Base-by-base conservation (phyloP, 2,113 vertebrate genomes). In the Larimichthys polyactis region DNA sequence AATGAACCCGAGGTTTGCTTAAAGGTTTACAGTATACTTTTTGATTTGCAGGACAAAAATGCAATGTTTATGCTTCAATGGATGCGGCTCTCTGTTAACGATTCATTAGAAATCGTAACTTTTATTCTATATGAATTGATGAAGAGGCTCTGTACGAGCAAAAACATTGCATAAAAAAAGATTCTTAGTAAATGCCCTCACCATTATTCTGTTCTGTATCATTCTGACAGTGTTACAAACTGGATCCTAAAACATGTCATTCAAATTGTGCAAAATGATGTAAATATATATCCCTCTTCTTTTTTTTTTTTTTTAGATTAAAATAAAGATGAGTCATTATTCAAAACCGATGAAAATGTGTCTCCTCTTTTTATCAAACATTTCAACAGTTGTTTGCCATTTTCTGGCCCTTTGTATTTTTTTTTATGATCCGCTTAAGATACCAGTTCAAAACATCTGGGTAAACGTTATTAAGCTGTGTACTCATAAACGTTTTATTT, bases 311-410 rank as follows among this genome's bases (percentile, higher is more conserved):
- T 93, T 92, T 88, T 85, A 83, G 87, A 86, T 91, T 70, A 86
- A 91, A 94, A 93, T 94, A 95, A 95, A 93, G 86, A 90, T 84
- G 75, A 90, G 84, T 93, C 90, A 91, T 87, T 87, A 92, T 91
- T 88, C 78, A 83, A 88, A 89, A 86, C 57, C 60, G 67, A 27
- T 69, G 24, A 44, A 83, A 82, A 59, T 32, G 63, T 65, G 55
- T 83, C 16, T 72, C 12, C 20, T 69, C 19, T 5, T 60, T 51
- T 72, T 12, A 15, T 63, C 2, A 10, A 71, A 3, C 24, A 5
- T 36, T 20, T 40, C 16, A 27, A 40, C 10, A 16, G 46, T 48
- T 29, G 52, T 29, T 60, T 60, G 4, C 9, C 36, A 40, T 40
- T 40, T 40, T 40, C 36, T 40, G 8, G 7, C 36, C 36, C 36